Conservation (phyloP, 1,140 invertebrate species). For the Drosophila tani region DNA sequence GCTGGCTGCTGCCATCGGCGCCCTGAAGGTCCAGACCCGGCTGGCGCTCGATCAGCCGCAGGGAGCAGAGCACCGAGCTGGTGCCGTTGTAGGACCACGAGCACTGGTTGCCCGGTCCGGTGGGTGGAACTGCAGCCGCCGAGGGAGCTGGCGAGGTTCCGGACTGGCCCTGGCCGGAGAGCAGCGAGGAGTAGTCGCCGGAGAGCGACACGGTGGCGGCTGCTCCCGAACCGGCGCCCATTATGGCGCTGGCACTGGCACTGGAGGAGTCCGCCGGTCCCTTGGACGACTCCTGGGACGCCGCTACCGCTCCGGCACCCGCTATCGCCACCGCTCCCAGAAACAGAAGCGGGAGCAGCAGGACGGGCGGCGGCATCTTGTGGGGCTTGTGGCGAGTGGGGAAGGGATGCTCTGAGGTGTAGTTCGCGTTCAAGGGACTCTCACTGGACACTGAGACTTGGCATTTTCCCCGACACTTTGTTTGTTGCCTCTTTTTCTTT, state of each 20-base stretch:
- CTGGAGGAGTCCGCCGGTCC: slow-evolving; percentile 13
- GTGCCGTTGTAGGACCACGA: slow-evolving; percentile 88
- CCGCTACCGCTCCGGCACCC: slow-evolving; percentile 5
- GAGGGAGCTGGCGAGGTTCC: slow-evolving; percentile 16
- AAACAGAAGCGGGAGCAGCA: slow-evolving; percentile 36
- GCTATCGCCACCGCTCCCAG: slow-evolving; percentile 13
- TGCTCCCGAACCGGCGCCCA: slow-evolving; percentile 60
- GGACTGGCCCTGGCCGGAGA: slow-evolving; percentile 24
- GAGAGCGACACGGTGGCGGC: slow-evolving; percentile 59
- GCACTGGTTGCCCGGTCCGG: slow-evolving; percentile 85
- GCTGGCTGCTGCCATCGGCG: slow-evolving; percentile 89
- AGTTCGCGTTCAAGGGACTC: slow-evolving; percentile 28
- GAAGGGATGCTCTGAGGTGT: slow-evolving; percentile 20
- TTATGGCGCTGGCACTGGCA: slow-evolving; percentile 62
- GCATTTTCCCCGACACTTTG: slow-evolving; percentile 57
- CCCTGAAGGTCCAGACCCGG: slow-evolving; percentile 87
- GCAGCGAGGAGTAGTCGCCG: slow-evolving; percentile 62
- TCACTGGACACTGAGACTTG: slow-evolving; percentile 58
- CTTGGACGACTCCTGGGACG: slow-evolving; percentile 47
- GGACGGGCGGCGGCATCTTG: slow-evolving; percentile 28
- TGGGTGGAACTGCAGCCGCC: slow-evolving; percentile 22
- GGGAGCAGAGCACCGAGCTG: slow-evolving; percentile 88
- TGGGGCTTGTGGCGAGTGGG: slow-evolving; percentile 1
- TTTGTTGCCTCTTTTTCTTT: not conserved
- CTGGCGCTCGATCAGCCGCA: slow-evolving; percentile 90